Evolutionary conservation across 2,797 vertebrate species (phyloP).

Genomic region (Rhynchotus rufescens): DNA sequence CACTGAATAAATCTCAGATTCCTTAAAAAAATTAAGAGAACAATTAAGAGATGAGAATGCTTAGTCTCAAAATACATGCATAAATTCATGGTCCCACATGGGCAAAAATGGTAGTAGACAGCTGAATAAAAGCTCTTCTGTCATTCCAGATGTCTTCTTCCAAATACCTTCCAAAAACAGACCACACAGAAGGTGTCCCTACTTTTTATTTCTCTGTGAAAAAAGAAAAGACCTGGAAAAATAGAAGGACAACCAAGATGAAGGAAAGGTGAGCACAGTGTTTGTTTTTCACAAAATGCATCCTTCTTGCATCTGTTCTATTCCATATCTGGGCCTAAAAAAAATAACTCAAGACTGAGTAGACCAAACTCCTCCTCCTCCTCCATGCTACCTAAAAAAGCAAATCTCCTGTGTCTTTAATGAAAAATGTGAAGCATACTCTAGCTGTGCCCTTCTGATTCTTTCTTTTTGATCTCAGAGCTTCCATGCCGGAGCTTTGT

Average conservation of each 20-base stretch:
- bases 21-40: background rate
- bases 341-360: background rate
- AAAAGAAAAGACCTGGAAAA: background rate
- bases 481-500: background rate
- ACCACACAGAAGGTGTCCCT: background rate
- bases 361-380: background rate
- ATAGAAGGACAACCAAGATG: background rate
- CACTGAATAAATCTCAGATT: background rate
- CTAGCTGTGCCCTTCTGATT: background rate
- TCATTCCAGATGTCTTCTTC: background rate
- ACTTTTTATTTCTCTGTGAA: background rate
- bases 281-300: background rate
- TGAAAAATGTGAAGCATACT: background rate
- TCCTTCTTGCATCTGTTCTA: background rate
- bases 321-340: background rate
- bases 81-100: background rate
- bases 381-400: background rate
- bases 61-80: background rate
- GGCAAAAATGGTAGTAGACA: background rate
- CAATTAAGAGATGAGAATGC: background rate
- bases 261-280: background rate
- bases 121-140: background rate
- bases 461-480: background rate
- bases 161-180: background rate
- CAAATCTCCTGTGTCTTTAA: background rate